A percentile compares a stretch with the other conserved stretches of the same genome.
Conservation (phyloP, 2,888 invertebrate genomes). For the Rotaria magnacalcarata region DNA sequence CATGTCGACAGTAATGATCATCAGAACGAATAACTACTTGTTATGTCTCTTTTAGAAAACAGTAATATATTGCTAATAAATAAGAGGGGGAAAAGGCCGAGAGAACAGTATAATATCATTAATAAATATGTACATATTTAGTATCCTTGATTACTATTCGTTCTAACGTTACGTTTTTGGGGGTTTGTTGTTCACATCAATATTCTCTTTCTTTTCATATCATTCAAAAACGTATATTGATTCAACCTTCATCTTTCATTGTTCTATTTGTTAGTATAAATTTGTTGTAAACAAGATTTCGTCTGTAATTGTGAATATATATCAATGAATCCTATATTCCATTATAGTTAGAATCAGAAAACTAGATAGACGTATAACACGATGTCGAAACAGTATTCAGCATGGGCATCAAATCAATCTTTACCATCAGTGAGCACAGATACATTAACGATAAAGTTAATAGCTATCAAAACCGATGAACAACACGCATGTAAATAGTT, state of each 20-base stretch:
- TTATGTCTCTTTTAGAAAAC: too few species aligned
- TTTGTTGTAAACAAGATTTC: background rate
- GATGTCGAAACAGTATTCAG: background rate
- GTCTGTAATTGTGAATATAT: background rate
- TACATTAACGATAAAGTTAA: background rate
- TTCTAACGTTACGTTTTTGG: background rate
- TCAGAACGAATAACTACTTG: too few species aligned
- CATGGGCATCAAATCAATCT: background rate
- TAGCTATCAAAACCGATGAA: too few species aligned
- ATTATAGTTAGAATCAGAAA: background rate
- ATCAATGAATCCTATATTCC: background rate
- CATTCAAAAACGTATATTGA: background rate
- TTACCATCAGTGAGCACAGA: background rate
- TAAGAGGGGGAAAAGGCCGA: background rate
- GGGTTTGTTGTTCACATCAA: background rate
- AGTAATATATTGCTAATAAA: too few species aligned
- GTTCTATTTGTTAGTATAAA: background rate
- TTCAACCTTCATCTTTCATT: background rate
- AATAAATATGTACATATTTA: background rate
- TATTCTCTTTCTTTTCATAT: background rate
- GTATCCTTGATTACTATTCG: background rate
- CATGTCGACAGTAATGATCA: background rate
- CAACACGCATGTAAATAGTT: background rate
- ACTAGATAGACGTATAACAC: background rate
- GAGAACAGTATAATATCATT: too few species aligned